phyloP scores from a whole-genome alignment of 1,140 invertebrate genomes.

The Lethrus apterus region DNA sequence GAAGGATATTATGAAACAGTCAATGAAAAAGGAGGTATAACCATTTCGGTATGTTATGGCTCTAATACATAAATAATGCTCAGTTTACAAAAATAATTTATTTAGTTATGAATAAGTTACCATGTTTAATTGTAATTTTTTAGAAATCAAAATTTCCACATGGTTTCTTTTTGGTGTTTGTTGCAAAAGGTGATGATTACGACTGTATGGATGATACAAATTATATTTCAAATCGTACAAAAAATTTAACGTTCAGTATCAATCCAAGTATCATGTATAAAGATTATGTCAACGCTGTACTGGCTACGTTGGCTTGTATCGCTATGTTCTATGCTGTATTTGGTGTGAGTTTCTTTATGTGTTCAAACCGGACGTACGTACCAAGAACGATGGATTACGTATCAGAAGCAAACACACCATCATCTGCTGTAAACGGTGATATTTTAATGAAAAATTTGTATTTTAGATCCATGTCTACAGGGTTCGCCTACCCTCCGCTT shows the following conservation, averaged over 20 bases:
- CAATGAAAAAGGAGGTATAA: constrained; percentile 62
- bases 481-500: too few relatives aligned
- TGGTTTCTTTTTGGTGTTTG: constrained; percentile 76
- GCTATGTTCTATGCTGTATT: constrained; percentile 53
- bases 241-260: constrained; percentile 50
- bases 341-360: constrained; percentile 45
- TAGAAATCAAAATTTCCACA: constrained; percentile 60
- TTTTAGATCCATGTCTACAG: too few relatives aligned
- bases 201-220: constrained; percentile 52
- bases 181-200: constrained; percentile 67
- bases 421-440: not conserved
- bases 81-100: constrained; percentile 13
- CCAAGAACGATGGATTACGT: constrained; percentile 31
- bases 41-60: constrained; percentile 55
- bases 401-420: too few relatives aligned
- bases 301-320: constrained; percentile 48
- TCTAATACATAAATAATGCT: too few relatives aligned
- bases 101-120: too few relatives aligned
- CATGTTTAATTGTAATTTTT: too few relatives aligned
- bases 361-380: constrained; percentile 32
- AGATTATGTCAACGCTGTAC: constrained; percentile 56
- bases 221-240: constrained; percentile 39
- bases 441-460: too few relatives aligned
- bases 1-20: constrained; percentile 67
- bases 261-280: constrained; percentile 50